A percentile compares a stretch with the other conserved stretches of the same genome.
phyloP scores from a whole-genome alignment of 2,888 invertebrate genomes.

The Pseudococcus jackbeardsleyi region DNA sequence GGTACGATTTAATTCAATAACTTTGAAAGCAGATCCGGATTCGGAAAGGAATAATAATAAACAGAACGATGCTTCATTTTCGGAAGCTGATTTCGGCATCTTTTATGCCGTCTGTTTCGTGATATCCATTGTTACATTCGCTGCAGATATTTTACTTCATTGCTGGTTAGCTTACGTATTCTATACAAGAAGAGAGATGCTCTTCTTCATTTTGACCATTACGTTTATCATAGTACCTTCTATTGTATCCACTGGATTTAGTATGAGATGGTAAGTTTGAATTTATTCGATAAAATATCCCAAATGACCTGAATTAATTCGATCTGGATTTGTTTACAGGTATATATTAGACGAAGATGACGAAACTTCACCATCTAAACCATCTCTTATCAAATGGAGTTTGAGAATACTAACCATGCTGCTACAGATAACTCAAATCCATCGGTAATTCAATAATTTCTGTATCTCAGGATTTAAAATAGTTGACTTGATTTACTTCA shows the following conservation, averaged over 20 bases:
- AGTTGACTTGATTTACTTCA: neutral
- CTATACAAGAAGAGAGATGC: neutral
- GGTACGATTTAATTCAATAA: slow-evolving; percentile 56
- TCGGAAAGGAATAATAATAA: slow-evolving; percentile 34
- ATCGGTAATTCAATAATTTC: slow-evolving; percentile 39
- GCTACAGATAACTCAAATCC: slow-evolving; percentile 56
- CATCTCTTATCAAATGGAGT: slow-evolving; percentile 59
- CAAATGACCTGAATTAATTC: neutral
- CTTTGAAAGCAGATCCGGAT: slow-evolving; percentile 13
- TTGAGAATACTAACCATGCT: slow-evolving; percentile 59
- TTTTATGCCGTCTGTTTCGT: slow-evolving; percentile 61
- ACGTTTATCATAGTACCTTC: slow-evolving; percentile 62
- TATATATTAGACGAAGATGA: slow-evolving; percentile 64
- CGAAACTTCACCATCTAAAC: slow-evolving; percentile 59
- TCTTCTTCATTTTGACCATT: slow-evolving; percentile 55
- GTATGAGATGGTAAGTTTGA: slow-evolving; percentile 60
- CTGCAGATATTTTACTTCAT: slow-evolving; percentile 50
- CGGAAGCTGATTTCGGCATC: slow-evolving; percentile 54
- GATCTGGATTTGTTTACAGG: slow-evolving; percentile 33
- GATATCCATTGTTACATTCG: slow-evolving; percentile 53
- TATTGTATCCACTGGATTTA: slow-evolving; percentile 62
- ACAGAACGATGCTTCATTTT: slow-evolving; percentile 66
- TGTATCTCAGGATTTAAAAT: neutral
- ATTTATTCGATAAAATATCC: neutral
- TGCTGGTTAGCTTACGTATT: slow-evolving; percentile 61